Conservation (phyloP, 2,888 invertebrate species). For the Athalia rosae region DNA sequence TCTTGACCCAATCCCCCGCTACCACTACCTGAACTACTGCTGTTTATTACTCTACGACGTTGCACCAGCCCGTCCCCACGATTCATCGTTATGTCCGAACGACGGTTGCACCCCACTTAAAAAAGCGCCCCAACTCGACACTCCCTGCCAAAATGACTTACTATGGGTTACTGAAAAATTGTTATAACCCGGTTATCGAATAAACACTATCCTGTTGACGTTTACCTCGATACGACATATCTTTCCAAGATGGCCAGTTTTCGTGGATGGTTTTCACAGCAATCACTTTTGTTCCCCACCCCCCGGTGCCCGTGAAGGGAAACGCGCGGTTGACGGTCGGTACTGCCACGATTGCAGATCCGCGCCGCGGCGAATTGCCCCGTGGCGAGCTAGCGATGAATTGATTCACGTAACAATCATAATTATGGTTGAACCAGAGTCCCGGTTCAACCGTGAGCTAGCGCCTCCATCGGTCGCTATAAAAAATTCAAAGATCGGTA, state of each 20-base stretch:
- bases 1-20: conserved; percentile 79
- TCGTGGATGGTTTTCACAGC: conserved; percentile 32
- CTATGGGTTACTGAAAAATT: neutral
- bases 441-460: too few relatives aligned
- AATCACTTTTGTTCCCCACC: conserved; percentile 41
- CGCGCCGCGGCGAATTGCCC: too few relatives aligned
- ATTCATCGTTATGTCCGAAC: conserved; percentile 79
- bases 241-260: conserved; percentile 67
- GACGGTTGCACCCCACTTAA: neutral
- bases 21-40: conserved; percentile 73
- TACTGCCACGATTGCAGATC: too few relatives aligned
- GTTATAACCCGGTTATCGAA: conserved; percentile 15
- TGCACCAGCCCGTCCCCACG: conserved; percentile 94
- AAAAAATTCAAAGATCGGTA: too few relatives aligned
- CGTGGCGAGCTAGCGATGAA: too few relatives aligned
- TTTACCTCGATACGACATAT: conserved; percentile 64
- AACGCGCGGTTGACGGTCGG: too few relatives aligned
- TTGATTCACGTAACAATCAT: too few relatives aligned
- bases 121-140: neutral
- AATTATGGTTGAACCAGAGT: too few relatives aligned
- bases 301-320: neutral
- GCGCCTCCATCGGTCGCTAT: too few relatives aligned
- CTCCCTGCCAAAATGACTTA: neutral
- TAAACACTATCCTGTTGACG: conserved; percentile 67
- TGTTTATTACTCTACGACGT: conserved; percentile 85